phyloP scores from a whole-genome alignment of 2,888 invertebrate species.

The Psylliodes chrysocephalus region DNA sequence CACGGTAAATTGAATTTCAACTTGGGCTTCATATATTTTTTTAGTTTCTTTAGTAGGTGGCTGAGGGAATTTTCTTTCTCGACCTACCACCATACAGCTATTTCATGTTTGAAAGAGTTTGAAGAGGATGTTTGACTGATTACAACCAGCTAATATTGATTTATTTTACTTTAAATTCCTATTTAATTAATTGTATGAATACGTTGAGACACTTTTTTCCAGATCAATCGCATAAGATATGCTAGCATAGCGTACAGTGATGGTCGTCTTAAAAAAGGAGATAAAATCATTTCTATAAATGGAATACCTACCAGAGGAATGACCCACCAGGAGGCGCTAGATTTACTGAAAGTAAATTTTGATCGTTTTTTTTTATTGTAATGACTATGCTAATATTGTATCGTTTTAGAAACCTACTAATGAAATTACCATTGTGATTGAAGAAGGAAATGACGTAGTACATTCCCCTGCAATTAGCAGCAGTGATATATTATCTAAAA shows the following conservation, averaged over 20 bases:
- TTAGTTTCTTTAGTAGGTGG: no score
- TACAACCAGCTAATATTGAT: no score
- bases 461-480: slow-evolving; percentile 39
- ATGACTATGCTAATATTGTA: neutral
- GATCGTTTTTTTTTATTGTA: neutral
- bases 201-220: no score
- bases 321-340: slow-evolving; percentile 87
- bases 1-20: slow-evolving; percentile 71
- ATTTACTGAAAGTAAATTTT: slow-evolving; percentile 80
- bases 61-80: no score
- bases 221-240: slow-evolving; percentile 88
- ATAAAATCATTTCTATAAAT: slow-evolving; percentile 89
- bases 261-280: slow-evolving; percentile 86
- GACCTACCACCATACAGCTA: no score
- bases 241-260: slow-evolving; percentile 90
- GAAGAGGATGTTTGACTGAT: no score
- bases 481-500: slow-evolving; percentile 33
- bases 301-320: slow-evolving; percentile 84
- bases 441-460: slow-evolving; percentile 45
- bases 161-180: no score
- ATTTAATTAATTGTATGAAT: no score
- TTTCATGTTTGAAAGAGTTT: no score
- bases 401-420: slow-evolving; percentile 75
- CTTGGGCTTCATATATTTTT: no score
- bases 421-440: slow-evolving; percentile 81